Base-by-base conservation (phyloP, 2,888 invertebrate genomes). In the Gymnosoma rotundatum region DNA sequence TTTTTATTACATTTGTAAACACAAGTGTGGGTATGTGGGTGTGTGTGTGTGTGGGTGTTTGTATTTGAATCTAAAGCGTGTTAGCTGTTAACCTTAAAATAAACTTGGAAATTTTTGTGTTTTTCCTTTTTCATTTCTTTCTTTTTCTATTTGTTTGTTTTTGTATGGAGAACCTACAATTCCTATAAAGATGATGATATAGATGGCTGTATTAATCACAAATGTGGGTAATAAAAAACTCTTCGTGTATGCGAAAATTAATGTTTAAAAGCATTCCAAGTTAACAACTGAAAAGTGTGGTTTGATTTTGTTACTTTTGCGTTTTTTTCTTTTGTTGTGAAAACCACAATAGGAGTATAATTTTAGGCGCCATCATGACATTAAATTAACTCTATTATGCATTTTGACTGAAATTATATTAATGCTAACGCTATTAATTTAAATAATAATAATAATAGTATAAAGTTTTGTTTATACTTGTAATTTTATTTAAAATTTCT, bases 81-180 rank as follows among this genome's bases (percentile, higher is more conserved):
- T 56, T 45, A 45, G n/a, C 21, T 78, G 50, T 18, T 78, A 84
- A 84, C 83, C 78, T 84, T 78, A 69, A 78, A 80, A 76, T 84
- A 78, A 84, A 81, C 74, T 84, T 84, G 83, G 45, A 64, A 63
- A 42, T 56, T 67, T 72, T 76, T 58, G 14, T 63, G 9, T 12
- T 14, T 14, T 64, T 56, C 32, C 25, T 45, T 25, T 45, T 10
- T 9, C 16, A 18, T 38, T 21, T n/a, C 20, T n/a, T 48, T 54
- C n/a, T 45, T 25, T 25, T 5, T 16, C 16, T 21, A 8, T 63
- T 64, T 64, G 12, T 42, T 32, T 32, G 7, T 52, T 60, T 67
- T 75, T 58, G 2, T 48, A 7, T 45, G 50, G 18, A 67, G 16
- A 38, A 61, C n/a, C 61, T 36, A 52, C n/a, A 2, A 42, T 18